Percentiles rank a stretch among this genome's conserved stretches.
phyloP scores from a whole-genome alignment of 2,797 vertebrate species.

The Monodelphis domestica region DNA sequence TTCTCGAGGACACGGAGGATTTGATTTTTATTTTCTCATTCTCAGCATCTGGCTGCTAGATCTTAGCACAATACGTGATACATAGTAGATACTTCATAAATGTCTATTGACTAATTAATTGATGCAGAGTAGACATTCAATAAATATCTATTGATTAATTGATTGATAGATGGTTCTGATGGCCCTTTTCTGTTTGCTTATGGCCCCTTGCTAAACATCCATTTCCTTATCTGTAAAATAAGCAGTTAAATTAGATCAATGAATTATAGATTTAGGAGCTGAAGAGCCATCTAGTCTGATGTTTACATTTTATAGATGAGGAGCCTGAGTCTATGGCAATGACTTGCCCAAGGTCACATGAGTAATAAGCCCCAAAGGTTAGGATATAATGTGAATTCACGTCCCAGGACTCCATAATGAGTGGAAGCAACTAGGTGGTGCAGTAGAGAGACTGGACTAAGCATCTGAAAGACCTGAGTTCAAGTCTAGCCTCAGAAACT shows the following conservation, averaged over 20 bases:
- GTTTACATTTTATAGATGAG: not conserved
- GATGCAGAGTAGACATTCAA: too few relatives aligned
- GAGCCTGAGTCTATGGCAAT: not conserved
- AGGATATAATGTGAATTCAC: not conserved
- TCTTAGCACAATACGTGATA: not conserved
- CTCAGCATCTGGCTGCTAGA: not conserved
- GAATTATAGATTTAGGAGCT: not conserved
- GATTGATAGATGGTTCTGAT: not conserved
- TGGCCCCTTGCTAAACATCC: not conserved
- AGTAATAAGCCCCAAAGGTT: not conserved
- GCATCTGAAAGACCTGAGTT: not conserved
- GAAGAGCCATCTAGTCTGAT: not conserved
- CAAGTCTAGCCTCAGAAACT: too few relatives aligned
- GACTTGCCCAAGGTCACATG: not conserved
- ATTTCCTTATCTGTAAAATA: not conserved
- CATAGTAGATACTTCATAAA: too few relatives aligned
- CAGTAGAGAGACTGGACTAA: not conserved
- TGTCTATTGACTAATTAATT: too few relatives aligned
- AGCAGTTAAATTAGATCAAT: not conserved
- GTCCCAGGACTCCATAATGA: not conserved
- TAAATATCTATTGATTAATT: too few relatives aligned
- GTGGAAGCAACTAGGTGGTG: not conserved
- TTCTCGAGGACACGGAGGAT: not conserved
- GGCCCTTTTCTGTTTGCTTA: not conserved
- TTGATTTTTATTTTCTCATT: not conserved